Base-by-base conservation (phyloP, 2,113 vertebrate species). In the Hassar affinis region DNA sequence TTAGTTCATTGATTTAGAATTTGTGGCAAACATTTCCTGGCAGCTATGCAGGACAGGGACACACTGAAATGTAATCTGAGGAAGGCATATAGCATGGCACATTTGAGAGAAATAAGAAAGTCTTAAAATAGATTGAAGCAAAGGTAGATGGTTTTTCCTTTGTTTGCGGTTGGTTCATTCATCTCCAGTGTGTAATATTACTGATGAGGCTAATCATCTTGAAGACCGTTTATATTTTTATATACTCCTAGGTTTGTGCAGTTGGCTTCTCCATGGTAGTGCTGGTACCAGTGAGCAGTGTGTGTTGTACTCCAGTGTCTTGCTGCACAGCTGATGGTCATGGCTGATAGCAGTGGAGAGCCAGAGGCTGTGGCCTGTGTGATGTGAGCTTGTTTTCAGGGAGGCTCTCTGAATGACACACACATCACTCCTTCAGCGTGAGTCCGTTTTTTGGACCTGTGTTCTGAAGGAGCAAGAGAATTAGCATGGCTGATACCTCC, bases 291-390 rank as follows among this genome's bases (percentile, higher is more conserved):
- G 6, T 51, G 54, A 27, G 14, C 17, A 62, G 49, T 57, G 30
- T 74, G 54, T 83, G 56, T 75, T 77, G 71, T 77, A 45, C 35
- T 42, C 15, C 56, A 11, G 45, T 10, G 22, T 75, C 38, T 59
- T 79, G 66, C 77, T 38, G 51, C 68, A 1, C 61, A 81, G 68
- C 52, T 79, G 80, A 86, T 88, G 83, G 75, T 79, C 57, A 80
- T 57, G 33, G 47, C 45, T 84, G 49, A 81, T 86, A 80, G 22
- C 52, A 62, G 38, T 15, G 42, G 5, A 38, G 49, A 15, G 51
- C 38, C 38, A 49, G 27, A 69, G 76, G 38, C n/a, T n/a, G 42
- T 33, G 64, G 9, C 83, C 66, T 62, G 30, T 56, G 66, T 79
- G 77, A 79, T 79, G 66, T 74, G 83, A 84, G 83, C 83, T 78